Percentiles rank a stretch among this genome's conserved stretches.
phyloP scores from a whole-genome alignment of 1,140 invertebrate genomes.

The Papilio dardanus region DNA sequence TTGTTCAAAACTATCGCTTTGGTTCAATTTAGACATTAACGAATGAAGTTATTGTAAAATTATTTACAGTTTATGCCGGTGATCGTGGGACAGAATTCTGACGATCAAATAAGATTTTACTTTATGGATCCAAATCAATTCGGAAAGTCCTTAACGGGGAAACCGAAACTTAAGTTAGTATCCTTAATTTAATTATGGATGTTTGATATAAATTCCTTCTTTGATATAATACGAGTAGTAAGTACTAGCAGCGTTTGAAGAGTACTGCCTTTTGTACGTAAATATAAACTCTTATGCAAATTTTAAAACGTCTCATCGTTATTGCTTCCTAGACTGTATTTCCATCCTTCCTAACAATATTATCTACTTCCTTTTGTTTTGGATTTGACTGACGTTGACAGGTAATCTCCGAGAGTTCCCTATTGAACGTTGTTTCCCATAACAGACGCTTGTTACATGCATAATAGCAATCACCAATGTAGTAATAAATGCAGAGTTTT shows the following conservation, averaged over 20 bases:
- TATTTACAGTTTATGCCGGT: conserved; percentile 71
- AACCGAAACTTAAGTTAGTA: conserved; percentile 74
- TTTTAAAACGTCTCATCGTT: not conserved
- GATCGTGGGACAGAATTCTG: conserved; percentile 70
- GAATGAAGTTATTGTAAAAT: not conserved
- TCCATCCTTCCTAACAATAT: not conserved
- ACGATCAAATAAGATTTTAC: conserved; percentile 66
- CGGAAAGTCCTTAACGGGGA: conserved; percentile 69
- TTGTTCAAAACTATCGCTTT: conserved; percentile 1
- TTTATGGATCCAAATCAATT: conserved; percentile 72
- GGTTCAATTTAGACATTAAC: not conserved
- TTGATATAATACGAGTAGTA: too few species aligned
- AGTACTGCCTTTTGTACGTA: too few species aligned
- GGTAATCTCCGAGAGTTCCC: not conserved
- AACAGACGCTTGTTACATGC: not conserved
- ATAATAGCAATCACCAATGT: too few species aligned
- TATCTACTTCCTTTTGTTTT: not conserved
- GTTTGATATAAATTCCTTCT: too few species aligned
- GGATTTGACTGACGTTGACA: not conserved
- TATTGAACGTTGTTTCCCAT: not conserved
- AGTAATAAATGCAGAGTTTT: too few species aligned
- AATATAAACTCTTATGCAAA: not conserved
- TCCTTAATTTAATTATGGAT: not conserved
- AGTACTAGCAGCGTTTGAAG: not conserved
- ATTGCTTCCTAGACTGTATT: not conserved